A percentile compares a stretch with the other conserved stretches of the same genome.
These are phyloP conservation scores for Nicator chloris DNA, from an alignment of 2,113 vertebrate species.

Conservation along the genomic window DNA sequence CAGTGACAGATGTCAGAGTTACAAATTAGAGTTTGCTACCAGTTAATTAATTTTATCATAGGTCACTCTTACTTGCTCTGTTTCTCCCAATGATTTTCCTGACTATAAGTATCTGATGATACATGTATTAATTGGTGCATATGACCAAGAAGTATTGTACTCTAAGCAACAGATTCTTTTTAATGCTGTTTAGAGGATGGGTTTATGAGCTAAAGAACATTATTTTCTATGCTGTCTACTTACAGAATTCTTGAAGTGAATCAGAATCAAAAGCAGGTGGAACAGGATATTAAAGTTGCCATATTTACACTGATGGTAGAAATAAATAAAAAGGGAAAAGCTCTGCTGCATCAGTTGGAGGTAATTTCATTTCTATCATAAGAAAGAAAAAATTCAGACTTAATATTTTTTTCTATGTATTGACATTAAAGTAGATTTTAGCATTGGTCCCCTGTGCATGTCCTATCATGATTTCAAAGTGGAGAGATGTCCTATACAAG, in stretches of 20 bases:
- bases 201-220: neutral
- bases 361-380: conserved; percentile 64
- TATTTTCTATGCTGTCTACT: conserved; percentile 28
- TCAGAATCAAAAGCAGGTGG: conserved; percentile 93
- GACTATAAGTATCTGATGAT: neutral
- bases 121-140: neutral
- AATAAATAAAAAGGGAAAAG: conserved; percentile 98
- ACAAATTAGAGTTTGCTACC: neutral
- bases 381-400: neutral
- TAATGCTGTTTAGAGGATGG: neutral
- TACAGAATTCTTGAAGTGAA: conserved; percentile 93
- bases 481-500: neutral
- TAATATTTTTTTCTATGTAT: neutral
- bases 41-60: neutral
- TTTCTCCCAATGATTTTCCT: neutral
- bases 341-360: conserved; percentile 93
- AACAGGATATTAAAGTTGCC: conserved; percentile 97
- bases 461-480: neutral
- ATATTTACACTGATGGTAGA: conserved; percentile 97
- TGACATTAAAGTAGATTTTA: neutral
- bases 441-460: neutral
- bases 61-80: neutral
- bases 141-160: neutral
- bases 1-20: neutral
- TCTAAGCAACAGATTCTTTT: neutral